Percentiles rank a stretch among this genome's conserved stretches.
Conservation (phyloP, 2,797 vertebrate genomes). For the Anguilla pacifica region DNA sequence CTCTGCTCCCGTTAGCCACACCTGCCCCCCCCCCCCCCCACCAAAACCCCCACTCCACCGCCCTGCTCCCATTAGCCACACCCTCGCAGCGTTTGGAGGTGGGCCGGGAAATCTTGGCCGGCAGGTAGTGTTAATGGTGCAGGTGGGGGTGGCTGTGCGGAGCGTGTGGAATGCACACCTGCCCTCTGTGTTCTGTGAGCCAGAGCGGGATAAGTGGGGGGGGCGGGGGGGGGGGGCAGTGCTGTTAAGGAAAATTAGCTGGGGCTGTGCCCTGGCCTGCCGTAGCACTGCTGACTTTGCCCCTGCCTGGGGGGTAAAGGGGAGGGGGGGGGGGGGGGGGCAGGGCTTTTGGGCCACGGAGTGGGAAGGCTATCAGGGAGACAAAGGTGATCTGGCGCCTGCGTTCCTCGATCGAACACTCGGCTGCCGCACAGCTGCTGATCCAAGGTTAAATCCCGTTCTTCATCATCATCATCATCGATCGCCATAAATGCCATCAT, state of each 20-base stretch:
- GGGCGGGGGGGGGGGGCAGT: neutral
- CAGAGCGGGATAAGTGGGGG: slow-evolving; percentile 29
- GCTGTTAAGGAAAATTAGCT: slow-evolving; percentile 31
- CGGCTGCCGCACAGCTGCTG: slow-evolving; percentile 21
- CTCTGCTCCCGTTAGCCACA: neutral
- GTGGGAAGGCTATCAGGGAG: slow-evolving; percentile 68
- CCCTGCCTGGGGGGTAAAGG: slow-evolving; percentile 59
- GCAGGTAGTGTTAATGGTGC: slow-evolving; percentile 61
- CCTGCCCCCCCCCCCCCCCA: neutral
- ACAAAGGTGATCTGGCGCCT: slow-evolving; percentile 57
- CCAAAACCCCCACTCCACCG: neutral
- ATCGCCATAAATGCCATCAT: neutral
- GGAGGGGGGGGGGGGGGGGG: slow-evolving; percentile 35
- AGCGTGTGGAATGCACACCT: slow-evolving; percentile 79
- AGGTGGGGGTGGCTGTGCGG: slow-evolving; percentile 51
- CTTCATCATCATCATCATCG: neutral
- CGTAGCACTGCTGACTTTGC: slow-evolving; percentile 50
- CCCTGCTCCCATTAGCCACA: slow-evolving; percentile 28
- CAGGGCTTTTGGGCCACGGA: slow-evolving; percentile 53
- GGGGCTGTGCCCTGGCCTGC: slow-evolving; percentile 70
- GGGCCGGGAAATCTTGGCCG: slow-evolving; percentile 51
- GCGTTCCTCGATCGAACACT: slow-evolving; percentile 44
- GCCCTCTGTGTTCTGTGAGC: slow-evolving; percentile 55
- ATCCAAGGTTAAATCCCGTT: slow-evolving; percentile 5
- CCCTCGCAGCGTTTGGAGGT: slow-evolving; percentile 44